Evolutionary conservation across 2,113 vertebrate genomes (phyloP).

Genomic region (Chaetura pelagica): DNA sequence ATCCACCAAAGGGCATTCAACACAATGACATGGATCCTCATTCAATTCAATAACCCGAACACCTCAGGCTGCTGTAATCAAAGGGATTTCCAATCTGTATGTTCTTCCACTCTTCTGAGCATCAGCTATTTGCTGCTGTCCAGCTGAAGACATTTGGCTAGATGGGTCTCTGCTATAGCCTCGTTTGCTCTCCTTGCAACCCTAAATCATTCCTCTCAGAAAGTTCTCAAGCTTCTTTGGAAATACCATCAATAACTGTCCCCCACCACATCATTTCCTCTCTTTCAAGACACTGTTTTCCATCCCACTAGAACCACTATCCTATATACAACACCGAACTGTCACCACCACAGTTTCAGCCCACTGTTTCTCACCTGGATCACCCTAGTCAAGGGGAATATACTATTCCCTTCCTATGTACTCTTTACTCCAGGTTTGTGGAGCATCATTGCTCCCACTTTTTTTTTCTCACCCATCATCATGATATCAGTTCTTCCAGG

Average conservation of each 20-base stretch:
- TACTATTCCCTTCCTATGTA: background rate
- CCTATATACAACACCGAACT: background rate
- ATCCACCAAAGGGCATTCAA: background rate
- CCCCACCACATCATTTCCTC: background rate
- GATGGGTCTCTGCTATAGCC: background rate
- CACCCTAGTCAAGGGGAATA: background rate
- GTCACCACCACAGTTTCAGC: background rate
- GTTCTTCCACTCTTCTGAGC: background rate
- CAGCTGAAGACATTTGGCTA: background rate
- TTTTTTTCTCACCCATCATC: too few species aligned
- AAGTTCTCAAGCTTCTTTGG: background rate
- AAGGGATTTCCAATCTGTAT: background rate
- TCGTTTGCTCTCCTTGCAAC: background rate
- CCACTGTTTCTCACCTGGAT: background rate
- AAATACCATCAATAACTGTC: background rate
- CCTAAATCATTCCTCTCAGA: background rate
- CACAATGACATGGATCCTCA: background rate
- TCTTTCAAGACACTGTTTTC: background rate
- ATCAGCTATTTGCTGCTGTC: background rate
- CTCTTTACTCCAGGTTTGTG: background rate
- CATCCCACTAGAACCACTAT: background rate
- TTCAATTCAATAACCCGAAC: background rate
- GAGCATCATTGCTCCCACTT: background rate
- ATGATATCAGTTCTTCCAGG: background rate
- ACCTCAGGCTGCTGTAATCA: background rate